phyloP scores from a whole-genome alignment of 2,888 invertebrate genomes.

The Parnassius orleans region DNA sequence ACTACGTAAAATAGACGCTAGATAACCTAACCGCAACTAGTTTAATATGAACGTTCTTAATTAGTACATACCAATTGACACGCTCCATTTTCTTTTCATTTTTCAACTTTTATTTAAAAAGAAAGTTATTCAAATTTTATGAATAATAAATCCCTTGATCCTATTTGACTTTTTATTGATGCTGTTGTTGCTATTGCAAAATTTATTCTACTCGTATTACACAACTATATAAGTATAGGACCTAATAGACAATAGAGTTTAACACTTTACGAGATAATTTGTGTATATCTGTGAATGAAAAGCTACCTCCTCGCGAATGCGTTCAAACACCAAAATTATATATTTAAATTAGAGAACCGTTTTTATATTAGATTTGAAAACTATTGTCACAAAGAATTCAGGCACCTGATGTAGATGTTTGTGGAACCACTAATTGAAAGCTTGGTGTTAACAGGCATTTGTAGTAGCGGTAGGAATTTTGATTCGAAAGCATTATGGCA shows the following conservation, averaged over 20 bases:
- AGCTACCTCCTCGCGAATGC: conserved; percentile 42
- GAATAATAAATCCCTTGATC: too few species aligned
- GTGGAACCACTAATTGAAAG: not conserved
- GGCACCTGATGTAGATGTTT: not conserved
- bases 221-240: conserved; percentile 2
- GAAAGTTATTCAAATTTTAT: too few species aligned
- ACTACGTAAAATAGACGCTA: too few species aligned
- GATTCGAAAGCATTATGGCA: not conserved
- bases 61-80: too few species aligned
- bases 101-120: too few species aligned
- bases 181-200: too few species aligned
- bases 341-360: conserved; percentile 34
- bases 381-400: not conserved
- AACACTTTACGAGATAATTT: conserved; percentile 7
- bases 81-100: too few species aligned
- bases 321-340: conserved; percentile 43
- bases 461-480: not conserved
- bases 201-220: too few species aligned
- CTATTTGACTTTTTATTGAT: too few species aligned
- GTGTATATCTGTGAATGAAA: conserved; percentile 27
- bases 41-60: too few species aligned
- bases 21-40: too few species aligned
- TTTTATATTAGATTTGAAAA: conserved; percentile 13
- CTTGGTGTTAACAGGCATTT: not conserved
- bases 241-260: conserved; percentile 17